These are phyloP conservation scores for Rhinoptilus africanus DNA, from an alignment of 2,113 vertebrate genomes.

Conservation along the genomic window DNA sequence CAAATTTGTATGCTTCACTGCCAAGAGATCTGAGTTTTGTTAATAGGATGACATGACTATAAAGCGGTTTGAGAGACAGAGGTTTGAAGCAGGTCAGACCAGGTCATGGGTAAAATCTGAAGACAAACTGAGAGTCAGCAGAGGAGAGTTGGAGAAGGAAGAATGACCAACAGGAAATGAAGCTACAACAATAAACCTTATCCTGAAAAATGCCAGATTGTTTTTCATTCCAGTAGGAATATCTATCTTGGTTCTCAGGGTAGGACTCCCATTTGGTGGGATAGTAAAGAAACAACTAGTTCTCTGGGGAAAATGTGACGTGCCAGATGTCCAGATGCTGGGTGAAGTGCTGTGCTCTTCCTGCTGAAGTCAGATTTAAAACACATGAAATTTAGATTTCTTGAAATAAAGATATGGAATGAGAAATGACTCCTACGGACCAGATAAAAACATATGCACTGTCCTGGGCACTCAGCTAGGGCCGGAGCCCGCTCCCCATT, in stretches of 20 bases:
- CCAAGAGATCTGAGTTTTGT: neutral
- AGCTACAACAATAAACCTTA: slow-evolving; percentile 34
- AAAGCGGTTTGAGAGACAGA: neutral
- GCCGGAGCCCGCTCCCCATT: neutral
- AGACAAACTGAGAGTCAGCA: neutral
- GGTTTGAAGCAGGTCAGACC: slow-evolving; percentile 11
- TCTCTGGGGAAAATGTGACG: neutral
- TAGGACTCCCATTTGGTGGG: neutral
- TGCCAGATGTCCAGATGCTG: neutral
- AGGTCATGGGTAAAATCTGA: slow-evolving; percentile 48
- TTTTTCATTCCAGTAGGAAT: slow-evolving; percentile 51
- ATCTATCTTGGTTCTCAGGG: slow-evolving; percentile 42
- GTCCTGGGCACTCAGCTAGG: neutral
- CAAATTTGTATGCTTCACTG: neutral
- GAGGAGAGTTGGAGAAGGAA: neutral
- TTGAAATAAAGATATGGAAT: neutral
- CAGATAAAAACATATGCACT: neutral
- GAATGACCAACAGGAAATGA: slow-evolving; percentile 54
- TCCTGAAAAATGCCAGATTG: slow-evolving; percentile 52
- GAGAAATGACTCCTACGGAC: neutral
- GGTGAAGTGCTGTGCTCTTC: neutral
- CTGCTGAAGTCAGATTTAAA: neutral
- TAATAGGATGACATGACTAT: neutral
- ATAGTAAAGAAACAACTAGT: neutral
- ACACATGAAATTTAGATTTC: neutral